phyloP scores from a whole-genome alignment of 2,113 vertebrate species.

The Perca fluviatilis region DNA sequence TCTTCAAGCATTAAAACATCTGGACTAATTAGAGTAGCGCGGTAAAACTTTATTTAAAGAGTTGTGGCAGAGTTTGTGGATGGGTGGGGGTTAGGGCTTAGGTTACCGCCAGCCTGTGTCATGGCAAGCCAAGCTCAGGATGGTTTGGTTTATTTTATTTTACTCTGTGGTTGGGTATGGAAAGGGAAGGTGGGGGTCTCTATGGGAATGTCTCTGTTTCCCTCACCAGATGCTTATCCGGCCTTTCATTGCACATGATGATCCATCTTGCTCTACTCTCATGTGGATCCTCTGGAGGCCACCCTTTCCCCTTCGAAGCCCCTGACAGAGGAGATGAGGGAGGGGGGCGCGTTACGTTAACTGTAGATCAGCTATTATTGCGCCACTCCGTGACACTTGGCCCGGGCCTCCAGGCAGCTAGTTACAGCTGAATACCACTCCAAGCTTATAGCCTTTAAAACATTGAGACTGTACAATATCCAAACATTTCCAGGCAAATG shows the following conservation, averaged over 20 bases:
- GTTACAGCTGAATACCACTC: conserved; percentile 20
- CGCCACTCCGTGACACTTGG: conserved; percentile 16
- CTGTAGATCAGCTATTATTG: conserved; percentile 44
- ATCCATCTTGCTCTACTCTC: conserved; percentile 54
- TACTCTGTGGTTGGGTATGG: conserved; percentile 61
- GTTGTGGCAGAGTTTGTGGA: conserved; percentile 53
- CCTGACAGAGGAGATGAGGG: conserved; percentile 30
- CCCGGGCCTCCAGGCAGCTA: conserved; percentile 8
- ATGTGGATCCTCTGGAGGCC: conserved; percentile 49
- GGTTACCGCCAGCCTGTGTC: conserved; percentile 64
- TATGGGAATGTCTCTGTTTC: conserved; percentile 62
- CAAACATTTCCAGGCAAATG: background rate
- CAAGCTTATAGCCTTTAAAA: background rate
- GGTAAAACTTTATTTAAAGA: conserved; percentile 78
- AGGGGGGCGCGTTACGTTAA: conserved; percentile 31
- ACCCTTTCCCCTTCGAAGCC: conserved; percentile 20
- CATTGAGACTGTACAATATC: background rate
- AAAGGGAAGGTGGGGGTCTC: conserved; percentile 42
- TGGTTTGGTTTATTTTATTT: conserved; percentile 78
- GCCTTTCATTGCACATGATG: conserved; percentile 50
- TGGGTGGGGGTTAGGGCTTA: conserved; percentile 45
- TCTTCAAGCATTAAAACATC: conserved; percentile 76
- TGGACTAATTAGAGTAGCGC: conserved; percentile 71
- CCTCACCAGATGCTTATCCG: conserved; percentile 71
- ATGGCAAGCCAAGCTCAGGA: conserved; percentile 64